Base-by-base conservation (phyloP, 2,888 invertebrate genomes). In the Andrena dorsata region DNA sequence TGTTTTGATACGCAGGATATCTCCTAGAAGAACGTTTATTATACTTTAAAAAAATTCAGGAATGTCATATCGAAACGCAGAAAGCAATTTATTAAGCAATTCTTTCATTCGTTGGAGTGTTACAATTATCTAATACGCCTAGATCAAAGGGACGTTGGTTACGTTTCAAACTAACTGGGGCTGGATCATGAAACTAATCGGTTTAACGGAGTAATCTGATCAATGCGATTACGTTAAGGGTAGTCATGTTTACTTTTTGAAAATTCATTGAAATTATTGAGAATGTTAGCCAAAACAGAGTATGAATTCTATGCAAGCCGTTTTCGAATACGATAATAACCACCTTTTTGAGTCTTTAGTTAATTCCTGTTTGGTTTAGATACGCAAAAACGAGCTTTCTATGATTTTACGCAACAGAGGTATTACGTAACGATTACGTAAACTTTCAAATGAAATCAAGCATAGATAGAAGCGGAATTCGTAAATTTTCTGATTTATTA, bases 141-240 rank as follows among this genome's bases (percentile, higher is more conserved):
- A 1, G 20, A 2, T 76, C 23, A 32, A 20, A 64, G 10, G 16
- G 16, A 49, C 32, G 71, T 65, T 65, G 23, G 71, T 47, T 26
- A 58, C 32, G 56, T 47, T 7, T 16, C 49, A 56, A 65, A 56
- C 58, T 63, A 23, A 63, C 51, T 53, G 49, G 20, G n/a, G 47
- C 28, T 32, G 72, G 63, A 76, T 64, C 72, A 51, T n/a, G 41
- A 30, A 58, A 23, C 32, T 72, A 72, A 76, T 76, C 64, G 32
- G 49, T 0, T 73, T 73, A 65, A 51, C 58, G 49, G 16, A 35
- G 30, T 73, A 73, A 73, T 73, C 65, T 58, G 60, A 60, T 77
- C 10, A 49, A 58, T 28, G 49, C 6, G 41, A 56, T 72, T 47
- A 76, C 23, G 26, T 32, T 32, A n/a, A n/a, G n/a, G 13, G 4